Evolutionary conservation across 35 echinoderm and acorn worm species (phyloP), one percentile per base, ranked within the genome.

Genomic region (Heliocidaris tuberculata): DNA sequence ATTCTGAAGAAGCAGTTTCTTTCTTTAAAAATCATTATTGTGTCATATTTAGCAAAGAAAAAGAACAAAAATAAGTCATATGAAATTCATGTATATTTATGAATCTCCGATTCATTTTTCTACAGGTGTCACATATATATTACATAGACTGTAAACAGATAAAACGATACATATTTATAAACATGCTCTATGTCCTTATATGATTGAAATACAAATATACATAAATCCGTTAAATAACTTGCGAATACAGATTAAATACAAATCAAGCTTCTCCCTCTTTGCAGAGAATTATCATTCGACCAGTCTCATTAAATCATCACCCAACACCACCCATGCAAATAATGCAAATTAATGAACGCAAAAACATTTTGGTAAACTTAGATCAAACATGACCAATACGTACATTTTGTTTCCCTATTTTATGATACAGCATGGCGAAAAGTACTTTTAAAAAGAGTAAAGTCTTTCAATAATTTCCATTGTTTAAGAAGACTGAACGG

Each of bases 161-260:
- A 89, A 78, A 78, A 78, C 65, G 27, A 78, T 78, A 78, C 65
- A 78, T 78, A 78, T 78, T 78, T 78, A 78, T 78, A 78, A 78
- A 78, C 65, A 78, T 78, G 65, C 65, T 78, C 65, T 78, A 78
- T 78, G 65, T 78, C 27, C 65, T 78, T 89, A 9, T 32, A 48
- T 9, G 10, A 89, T 32, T 48, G 47, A 89, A 48, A 48, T 89
- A 89, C 87, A 89, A 89, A 89, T 89, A 89, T 89, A 89, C 87
- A 89, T 89, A 89, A 32, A 89, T 89, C 87, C 31, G 47, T 89
- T 89, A 89, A 89, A 89, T 89, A 89, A 13, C 31, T 32, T 89
- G 87, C 47, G 31, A 16, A 32, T 47, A 31, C 87, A 89, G 47
- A 89, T 47, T 89, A 89, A 48, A 89, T 47, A 89, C 87, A 48